Base-by-base conservation (phyloP, 2,888 invertebrate species). In the Caenorhabditis sp. region DNA sequence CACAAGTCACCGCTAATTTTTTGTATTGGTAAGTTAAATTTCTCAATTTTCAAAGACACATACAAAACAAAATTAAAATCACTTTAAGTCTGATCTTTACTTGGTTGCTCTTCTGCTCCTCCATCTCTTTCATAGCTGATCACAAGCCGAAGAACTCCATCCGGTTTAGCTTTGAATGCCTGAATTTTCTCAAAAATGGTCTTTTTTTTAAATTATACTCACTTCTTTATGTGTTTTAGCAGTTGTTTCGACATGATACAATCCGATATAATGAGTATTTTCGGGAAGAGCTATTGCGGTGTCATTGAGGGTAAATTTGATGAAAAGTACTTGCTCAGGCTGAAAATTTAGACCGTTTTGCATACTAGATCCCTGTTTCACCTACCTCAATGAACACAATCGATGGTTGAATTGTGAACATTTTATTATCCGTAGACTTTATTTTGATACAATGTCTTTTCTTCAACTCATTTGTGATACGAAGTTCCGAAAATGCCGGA, bases 1-100 rank as follows among this genome's bases (percentile, higher is more conserved):
- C 92, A 93, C 3, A 93, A 94, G 84, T 94, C 94, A 64, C 95
- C 96, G 0, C 90, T 99, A 43, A 95, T 97, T 86, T 90, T 99
- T 52, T 75, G 72, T 38, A 63, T 71, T n/a, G 63, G 68, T 68
- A 43, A 59, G 59, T 21, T 36, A 7, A 31, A 31, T 31, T 31
- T 31, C 31, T 7, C 31, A 31, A 31, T 31, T 31, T 4, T 31
- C 31, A 4, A 10, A 31, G 31, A 31, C 5, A 31, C 4, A 31
- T 31, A 31, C 31, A 31, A 31, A 31, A 31, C 23, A 23, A 31
- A 31, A 31, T 31, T 7, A 4, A 31, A 31, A 4, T 31, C 31
- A 31, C 4, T 31, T 31, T 7, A 31, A n/a, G n/a, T n/a, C n/a
- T n/a, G n/a, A n/a, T n/a, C 10, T 10, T 31, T 31, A 31, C 31